These are phyloP conservation scores for Tympanuchus pallidicinctus DNA, from an alignment of 2,113 vertebrate species.

Conservation along the genomic window DNA sequence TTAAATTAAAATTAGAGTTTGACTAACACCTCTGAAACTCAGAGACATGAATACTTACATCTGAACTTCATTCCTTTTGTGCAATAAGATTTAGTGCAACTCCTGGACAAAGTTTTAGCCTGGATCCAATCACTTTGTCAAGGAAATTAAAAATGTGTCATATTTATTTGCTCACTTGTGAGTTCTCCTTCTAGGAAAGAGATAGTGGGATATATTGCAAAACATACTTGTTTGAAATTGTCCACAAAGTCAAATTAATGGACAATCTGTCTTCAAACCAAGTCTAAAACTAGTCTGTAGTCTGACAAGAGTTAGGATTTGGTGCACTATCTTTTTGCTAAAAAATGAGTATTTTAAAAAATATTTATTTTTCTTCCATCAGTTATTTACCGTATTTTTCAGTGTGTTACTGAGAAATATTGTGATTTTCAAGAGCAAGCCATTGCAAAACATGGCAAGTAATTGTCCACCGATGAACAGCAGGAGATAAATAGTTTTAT, in stretches of 20 bases:
- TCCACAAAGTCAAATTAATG: neutral
- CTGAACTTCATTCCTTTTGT: neutral
- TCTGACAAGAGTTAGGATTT: neutral
- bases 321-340: neutral
- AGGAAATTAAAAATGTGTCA: neutral
- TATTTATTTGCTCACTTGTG: neutral
- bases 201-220: constrained; percentile 1
- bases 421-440: neutral
- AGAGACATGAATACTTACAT: neutral
- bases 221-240: constrained; percentile 20
- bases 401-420: neutral
- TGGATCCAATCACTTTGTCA: neutral
- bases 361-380: neutral
- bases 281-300: neutral
- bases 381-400: neutral
- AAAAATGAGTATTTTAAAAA: neutral
- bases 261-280: constrained; percentile 7
- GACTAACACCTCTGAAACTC: constrained; percentile 15
- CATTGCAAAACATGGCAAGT: accelerated
- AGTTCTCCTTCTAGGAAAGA: constrained; percentile 51
- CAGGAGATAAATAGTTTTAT: accelerated
- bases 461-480: neutral
- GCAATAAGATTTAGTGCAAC: neutral
- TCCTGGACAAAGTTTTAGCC: neutral
- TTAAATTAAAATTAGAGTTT: constrained; percentile 52